Base-by-base conservation (phyloP, 2,888 invertebrate species). In the Coremacera marginata region DNA sequence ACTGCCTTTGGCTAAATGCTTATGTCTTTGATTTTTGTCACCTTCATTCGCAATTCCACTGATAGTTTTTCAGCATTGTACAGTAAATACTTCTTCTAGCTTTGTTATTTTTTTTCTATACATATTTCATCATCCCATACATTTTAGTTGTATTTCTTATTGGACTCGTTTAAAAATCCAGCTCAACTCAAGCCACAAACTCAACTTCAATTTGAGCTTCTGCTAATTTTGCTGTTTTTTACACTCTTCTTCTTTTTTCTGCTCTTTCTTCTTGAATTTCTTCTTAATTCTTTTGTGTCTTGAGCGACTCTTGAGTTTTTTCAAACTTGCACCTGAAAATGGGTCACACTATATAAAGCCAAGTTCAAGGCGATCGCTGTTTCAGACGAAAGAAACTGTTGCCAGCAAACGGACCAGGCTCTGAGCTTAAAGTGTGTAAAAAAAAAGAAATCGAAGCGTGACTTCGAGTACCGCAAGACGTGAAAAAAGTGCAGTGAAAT, bases 321-420 rank as follows among this genome's bases (percentile, higher is more conserved):
- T 80, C 72, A 67, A 81, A 79, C 81, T 79, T 77, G 74, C 70
- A 76, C 60, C 62, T 9, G 82, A 85, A 94, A 92, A 93, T 94
- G 92, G 94, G 94, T 94, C 94, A 94, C 90, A 90, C 90, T 94
- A 94, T 94, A 94, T 93, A 94, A 92, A 92, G 91, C 91, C 93
- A 94, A 94, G 94, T 94, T 94, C 94, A 94, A 94, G 94, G 94
- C 93, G 92, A 92, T 89, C 86, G 90, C 91, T 88, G 91, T 90
- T 91, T 91, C 92, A 92, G 91, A 89, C 86, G 85, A 84, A 87
- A 85, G 84, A 83, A 84, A 86, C 84, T 84, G 84, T 81, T 82
- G 78, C 70, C 51, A 80, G 78, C 65, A 44, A 31, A n/a, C 74
- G 44, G 31, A 74, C 31, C 72, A 19, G 9, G 27, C 55, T 31